A percentile compares a stretch with the other conserved stretches of the same genome.
Evolutionary conservation across 2,888 invertebrate species (phyloP).

Genomic region (Cheilosia impressa): DNA sequence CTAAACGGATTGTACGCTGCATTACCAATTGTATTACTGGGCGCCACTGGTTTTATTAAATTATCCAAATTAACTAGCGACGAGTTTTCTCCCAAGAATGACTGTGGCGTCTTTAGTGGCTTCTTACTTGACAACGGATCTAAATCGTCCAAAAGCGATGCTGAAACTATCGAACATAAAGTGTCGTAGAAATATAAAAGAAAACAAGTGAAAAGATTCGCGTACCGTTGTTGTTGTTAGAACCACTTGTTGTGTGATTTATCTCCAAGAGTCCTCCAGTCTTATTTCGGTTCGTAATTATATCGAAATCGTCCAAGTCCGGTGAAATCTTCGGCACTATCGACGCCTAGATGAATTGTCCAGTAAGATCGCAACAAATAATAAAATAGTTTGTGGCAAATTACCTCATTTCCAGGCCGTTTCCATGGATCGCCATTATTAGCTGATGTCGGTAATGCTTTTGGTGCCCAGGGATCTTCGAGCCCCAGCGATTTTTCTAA

Average conservation of each 20-base stretch:
- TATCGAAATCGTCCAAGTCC: constrained; percentile 94
- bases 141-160: constrained; percentile 83
- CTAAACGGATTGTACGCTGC: constrained; percentile 84
- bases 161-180: constrained; percentile 74
- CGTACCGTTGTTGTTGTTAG: constrained; percentile 82
- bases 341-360: constrained; percentile 27
- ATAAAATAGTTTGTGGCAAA: background rate
- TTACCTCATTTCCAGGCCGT: constrained; percentile 83
- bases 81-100: constrained; percentile 98
- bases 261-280: constrained; percentile 79
- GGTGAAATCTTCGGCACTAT: constrained; percentile 82
- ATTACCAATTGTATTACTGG: constrained; percentile 79
- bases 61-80: constrained; percentile 98
- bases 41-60: constrained; percentile 88
- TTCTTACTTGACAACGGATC: constrained; percentile 81
- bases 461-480: constrained; percentile 81
- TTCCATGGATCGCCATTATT: constrained; percentile 86
- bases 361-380: background rate
- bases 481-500: constrained; percentile 74
- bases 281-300: constrained; percentile 90
- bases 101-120: constrained; percentile 92
- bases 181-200: background rate
- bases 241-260: constrained; percentile 79
- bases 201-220: background rate
- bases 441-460: constrained; percentile 80